Evolutionary conservation across 2,113 vertebrate genomes (phyloP).

Genomic region (Copsychus sechellarum): DNA sequence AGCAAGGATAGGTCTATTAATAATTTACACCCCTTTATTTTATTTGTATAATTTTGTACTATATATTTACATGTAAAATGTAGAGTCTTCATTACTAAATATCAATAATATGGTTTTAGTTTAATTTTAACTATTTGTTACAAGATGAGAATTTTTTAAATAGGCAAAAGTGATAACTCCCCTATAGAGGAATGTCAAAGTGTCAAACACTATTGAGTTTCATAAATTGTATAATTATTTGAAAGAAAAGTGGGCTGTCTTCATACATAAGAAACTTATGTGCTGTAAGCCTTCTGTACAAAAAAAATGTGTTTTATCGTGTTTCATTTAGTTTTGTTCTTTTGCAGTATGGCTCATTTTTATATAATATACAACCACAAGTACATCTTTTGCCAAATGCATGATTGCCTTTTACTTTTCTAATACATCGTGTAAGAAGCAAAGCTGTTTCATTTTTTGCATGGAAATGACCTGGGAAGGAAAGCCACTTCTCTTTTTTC

Average conservation of each 20-base stretch:
- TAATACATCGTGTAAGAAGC: conserved; percentile 73
- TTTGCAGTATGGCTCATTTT: conserved; percentile 73
- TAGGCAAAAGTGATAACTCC: conserved; percentile 65
- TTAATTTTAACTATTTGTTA: conserved; percentile 81
- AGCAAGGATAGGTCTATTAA: conserved; percentile 72
- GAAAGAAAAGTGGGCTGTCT: conserved; percentile 67
- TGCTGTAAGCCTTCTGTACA: conserved; percentile 71
- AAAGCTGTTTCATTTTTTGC: conserved; percentile 78
- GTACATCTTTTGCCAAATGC: conserved; percentile 88
- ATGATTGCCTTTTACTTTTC: conserved; percentile 89
- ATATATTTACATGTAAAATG: conserved; percentile 78
- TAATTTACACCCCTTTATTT: conserved; percentile 75
- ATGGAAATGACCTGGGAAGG: conserved; percentile 78
- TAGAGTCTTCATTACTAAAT: conserved; percentile 75
- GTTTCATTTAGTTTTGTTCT: conserved; percentile 56
- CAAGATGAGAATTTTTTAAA: conserved; percentile 75
- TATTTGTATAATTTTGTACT: conserved; percentile 82
- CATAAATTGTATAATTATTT: conserved; percentile 72
- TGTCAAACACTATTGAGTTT: conserved; percentile 67
- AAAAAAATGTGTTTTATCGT: conserved; percentile 64
- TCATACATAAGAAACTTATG: conserved; percentile 65
- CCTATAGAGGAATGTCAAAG: conserved; percentile 66
- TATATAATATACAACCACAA: conserved; percentile 65
- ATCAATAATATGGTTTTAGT: conserved; percentile 66
- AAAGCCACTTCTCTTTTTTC: conserved; percentile 66